These are phyloP conservation scores for Meganola albula DNA, from an alignment of 2,888 invertebrate genomes.

Conservation along the genomic window DNA sequence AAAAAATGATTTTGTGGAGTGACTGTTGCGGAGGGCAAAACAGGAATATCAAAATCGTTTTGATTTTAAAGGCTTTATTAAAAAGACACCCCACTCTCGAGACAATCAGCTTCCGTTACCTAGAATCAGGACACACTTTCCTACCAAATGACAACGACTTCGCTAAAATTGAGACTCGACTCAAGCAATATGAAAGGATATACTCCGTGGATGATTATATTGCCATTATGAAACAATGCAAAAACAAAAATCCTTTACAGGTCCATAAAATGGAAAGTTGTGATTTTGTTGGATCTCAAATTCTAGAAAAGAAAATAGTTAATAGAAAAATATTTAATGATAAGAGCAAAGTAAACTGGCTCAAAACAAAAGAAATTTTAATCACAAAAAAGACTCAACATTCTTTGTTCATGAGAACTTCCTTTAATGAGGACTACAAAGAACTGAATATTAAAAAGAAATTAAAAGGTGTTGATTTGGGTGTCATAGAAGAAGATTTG, in stretches of 20 bases:
- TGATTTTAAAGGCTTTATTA: conserved; percentile 10
- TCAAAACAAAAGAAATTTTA: conserved; percentile 5
- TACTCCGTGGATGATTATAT: conserved; percentile 6
- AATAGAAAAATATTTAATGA: conserved; percentile 5
- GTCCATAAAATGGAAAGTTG: conserved; percentile 2
- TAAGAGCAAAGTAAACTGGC: conserved; percentile 9
- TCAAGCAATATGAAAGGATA: conserved; percentile 5
- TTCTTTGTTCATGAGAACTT: conserved; percentile 8
- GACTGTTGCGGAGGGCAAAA: conserved; percentile 12
- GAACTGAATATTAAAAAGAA: background rate
- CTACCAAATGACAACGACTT: conserved; percentile 9
- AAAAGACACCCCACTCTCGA: conserved; percentile 7
- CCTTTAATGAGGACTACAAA: background rate
- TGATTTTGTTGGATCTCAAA: conserved; percentile 5
- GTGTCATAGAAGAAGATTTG: background rate
- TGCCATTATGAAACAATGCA: conserved; percentile 3
- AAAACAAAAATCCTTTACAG: conserved; percentile 4
- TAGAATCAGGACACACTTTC: conserved; percentile 11
- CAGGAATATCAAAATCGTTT: conserved; percentile 13
- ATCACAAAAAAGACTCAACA: conserved; percentile 5
- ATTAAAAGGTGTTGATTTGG: background rate
- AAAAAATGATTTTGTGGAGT: conserved; percentile 6
- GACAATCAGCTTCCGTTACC: conserved; percentile 7
- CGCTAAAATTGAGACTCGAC: conserved; percentile 6
- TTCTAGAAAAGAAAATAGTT: conserved; percentile 7